These are phyloP conservation scores for Leptarthrus brevirostris DNA, from an alignment of 2,888 invertebrate species.

Conservation along the genomic window DNA sequence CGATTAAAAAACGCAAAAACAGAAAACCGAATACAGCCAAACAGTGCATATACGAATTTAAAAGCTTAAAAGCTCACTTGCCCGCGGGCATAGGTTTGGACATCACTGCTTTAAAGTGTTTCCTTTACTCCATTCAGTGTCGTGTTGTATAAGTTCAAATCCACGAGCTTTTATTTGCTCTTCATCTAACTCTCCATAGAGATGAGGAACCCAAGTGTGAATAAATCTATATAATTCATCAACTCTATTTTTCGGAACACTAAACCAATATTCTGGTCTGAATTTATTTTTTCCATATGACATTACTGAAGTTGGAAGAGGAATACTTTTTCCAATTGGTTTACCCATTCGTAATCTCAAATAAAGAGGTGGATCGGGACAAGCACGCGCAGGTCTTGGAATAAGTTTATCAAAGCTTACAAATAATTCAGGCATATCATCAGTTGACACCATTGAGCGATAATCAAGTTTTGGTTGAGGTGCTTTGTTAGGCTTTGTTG, in stretches of 20 bases:
- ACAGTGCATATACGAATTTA: no score
- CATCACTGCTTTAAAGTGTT: no score
- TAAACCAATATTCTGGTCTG: constrained; percentile 99
- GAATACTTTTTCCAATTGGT: constrained; percentile 85
- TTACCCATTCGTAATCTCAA: constrained; percentile 93
- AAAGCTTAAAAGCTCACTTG: no score
- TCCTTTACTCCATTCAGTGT: constrained; percentile 86
- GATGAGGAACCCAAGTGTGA: constrained; percentile 95
- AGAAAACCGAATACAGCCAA: no score
- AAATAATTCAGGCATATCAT: constrained; percentile 95
- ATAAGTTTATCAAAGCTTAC: constrained; percentile 94
- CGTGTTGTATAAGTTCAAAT: constrained; percentile 87
- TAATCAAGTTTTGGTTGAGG: constrained; percentile 85
- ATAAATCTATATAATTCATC: constrained; percentile 97
- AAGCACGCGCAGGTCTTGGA: constrained; percentile 88
- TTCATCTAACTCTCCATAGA: constrained; percentile 90
- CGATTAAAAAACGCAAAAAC: no score
- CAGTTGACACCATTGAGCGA: constrained; percentile 92
- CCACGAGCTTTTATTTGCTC: constrained; percentile 82
- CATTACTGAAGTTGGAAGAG: constrained; percentile 90
- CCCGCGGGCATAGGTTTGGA: no score
- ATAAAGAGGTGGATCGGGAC: constrained; percentile 94
- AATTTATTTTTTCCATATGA: constrained; percentile 96
- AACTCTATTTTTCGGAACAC: constrained; percentile 93
- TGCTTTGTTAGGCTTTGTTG: constrained; percentile 68